A percentile compares a stretch with the other conserved stretches of the same genome.
phyloP scores from a whole-genome alignment of 2,888 invertebrate species.

The Pseudococcus viburni region DNA sequence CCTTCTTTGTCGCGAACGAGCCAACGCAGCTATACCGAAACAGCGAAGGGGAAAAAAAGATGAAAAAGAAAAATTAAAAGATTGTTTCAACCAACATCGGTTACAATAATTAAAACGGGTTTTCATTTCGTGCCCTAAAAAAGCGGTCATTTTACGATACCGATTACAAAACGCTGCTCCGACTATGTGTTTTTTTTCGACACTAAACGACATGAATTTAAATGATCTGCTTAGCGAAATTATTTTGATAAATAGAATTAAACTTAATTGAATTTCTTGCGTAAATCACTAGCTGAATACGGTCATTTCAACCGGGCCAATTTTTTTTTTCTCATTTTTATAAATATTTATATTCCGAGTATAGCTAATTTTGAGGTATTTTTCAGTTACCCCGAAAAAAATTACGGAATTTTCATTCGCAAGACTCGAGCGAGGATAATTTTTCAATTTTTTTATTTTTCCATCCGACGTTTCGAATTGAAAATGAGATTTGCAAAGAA shows the following conservation, averaged over 20 bases:
- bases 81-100: conserved; percentile 57
- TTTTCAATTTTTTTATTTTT: neutral
- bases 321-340: neutral
- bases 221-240: conserved; percentile 49
- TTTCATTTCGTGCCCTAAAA: conserved; percentile 55
- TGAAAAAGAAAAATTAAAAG: conserved; percentile 56
- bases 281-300: conserved; percentile 17
- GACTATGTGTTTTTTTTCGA: conserved; percentile 55
- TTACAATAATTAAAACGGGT: conserved; percentile 56
- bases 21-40: neutral
- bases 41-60: neutral
- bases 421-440: neutral
- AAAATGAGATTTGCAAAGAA: neutral
- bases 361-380: neutral
- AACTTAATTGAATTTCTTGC: conserved; percentile 53
- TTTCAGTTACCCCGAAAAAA: neutral
- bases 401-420: neutral
- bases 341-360: neutral
- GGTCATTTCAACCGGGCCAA: neutral
- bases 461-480: neutral
- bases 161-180: conserved; percentile 37
- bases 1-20: neutral
- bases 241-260: conserved; percentile 33
- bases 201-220: conserved; percentile 55
- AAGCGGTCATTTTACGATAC: conserved; percentile 46